phyloP scores from a whole-genome alignment of 2,797 vertebrate species.

The Macropus fuliginosus region DNA sequence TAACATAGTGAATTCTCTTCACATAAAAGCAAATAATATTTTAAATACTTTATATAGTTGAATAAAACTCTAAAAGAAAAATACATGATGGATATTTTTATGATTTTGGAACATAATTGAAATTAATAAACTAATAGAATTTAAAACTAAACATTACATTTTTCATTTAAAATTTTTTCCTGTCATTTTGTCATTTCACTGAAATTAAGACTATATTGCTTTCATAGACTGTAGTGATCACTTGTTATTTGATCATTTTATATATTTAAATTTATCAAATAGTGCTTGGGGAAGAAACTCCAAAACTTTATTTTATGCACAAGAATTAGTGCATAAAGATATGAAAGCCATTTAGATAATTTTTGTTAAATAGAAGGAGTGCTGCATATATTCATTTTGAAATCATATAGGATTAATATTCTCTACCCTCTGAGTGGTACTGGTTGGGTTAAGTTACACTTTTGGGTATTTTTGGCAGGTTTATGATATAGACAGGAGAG shows the following conservation, averaged over 20 bases:
- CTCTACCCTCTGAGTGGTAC: background rate
- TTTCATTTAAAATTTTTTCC: conserved; percentile 47
- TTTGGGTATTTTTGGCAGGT: background rate
- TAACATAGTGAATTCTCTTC: background rate
- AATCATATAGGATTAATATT: background rate
- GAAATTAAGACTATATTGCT: conserved; percentile 9
- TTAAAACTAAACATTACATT: background rate
- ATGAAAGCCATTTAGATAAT: background rate
- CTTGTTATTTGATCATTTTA: conserved; percentile 36
- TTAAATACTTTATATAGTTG: background rate
- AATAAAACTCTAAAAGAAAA: background rate
- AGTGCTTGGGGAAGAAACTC: background rate
- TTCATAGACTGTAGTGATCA: conserved; percentile 29
- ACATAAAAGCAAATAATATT: background rate
- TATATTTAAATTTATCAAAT: conserved; percentile 40
- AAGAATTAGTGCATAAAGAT: background rate
- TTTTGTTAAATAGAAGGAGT: conserved; percentile 26
- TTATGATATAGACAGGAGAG: background rate
- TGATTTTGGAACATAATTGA: background rate
- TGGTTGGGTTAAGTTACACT: background rate
- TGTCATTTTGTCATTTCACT: conserved; percentile 13
- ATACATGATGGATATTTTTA: background rate
- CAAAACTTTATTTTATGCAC: background rate
- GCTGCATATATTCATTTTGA: background rate
- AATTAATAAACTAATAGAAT: background rate